phyloP scores from a whole-genome alignment of 2,797 vertebrate genomes.

The Fistularia tabacaria region DNA sequence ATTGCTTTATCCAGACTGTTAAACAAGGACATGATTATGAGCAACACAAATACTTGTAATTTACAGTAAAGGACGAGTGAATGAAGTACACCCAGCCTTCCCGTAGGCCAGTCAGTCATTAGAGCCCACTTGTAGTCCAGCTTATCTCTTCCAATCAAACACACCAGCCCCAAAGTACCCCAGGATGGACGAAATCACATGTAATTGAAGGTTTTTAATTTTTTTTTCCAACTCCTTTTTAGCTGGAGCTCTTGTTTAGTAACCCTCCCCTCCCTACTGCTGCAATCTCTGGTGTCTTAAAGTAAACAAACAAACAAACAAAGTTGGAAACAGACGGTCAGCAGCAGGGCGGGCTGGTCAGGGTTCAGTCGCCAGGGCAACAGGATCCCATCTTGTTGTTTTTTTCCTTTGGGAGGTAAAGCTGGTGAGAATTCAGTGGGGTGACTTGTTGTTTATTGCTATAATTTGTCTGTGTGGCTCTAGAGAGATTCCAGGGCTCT shows the following conservation, averaged over 20 bases:
- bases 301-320: constrained; percentile 71
- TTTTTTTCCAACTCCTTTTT: constrained; percentile 39
- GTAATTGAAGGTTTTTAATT: constrained; percentile 55
- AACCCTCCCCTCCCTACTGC: constrained; percentile 39
- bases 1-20: neutral
- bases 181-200: constrained; percentile 61
- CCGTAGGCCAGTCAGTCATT: constrained; percentile 55
- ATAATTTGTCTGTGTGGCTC: constrained; percentile 73
- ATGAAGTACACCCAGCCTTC: constrained; percentile 51
- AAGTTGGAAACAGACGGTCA: constrained; percentile 60
- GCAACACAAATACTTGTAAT: constrained; percentile 15
- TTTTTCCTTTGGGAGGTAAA: constrained; percentile 54
- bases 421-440: constrained; percentile 28
- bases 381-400: constrained; percentile 57
- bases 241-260: constrained; percentile 53
- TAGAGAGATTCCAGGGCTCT: constrained; percentile 63
- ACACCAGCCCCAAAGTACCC: constrained; percentile 50
- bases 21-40: constrained; percentile 25
- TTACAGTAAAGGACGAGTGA: constrained; percentile 55
- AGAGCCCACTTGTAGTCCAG: constrained; percentile 42
- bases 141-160: constrained; percentile 67
- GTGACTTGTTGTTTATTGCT: constrained; percentile 71
- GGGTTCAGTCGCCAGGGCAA: constrained; percentile 63
- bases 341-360: constrained; percentile 55
- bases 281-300: constrained; percentile 53